Conservation (phyloP, 2,797 vertebrate genomes). For the Thripadectes ignobilis region DNA sequence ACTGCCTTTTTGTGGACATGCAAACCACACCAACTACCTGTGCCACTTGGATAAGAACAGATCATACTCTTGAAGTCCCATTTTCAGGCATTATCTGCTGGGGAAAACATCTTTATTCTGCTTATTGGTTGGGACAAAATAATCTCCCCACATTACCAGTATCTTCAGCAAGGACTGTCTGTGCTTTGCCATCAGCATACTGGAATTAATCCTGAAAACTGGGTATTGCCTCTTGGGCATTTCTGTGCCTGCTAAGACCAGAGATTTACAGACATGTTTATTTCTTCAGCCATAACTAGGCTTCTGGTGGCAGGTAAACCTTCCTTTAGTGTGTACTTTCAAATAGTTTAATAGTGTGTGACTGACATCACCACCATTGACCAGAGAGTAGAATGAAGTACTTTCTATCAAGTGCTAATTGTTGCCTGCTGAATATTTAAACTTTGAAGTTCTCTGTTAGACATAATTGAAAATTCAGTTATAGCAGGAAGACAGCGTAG, state of each 20-base stretch:
- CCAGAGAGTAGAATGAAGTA: background rate
- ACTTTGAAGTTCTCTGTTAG: background rate
- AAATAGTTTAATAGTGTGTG: background rate
- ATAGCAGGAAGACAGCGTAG: accelerated
- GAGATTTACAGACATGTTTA: background rate
- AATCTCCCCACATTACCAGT: accelerated
- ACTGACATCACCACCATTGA: background rate
- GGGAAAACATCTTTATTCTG: background rate
- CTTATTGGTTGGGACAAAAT: background rate
- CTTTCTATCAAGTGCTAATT: background rate
- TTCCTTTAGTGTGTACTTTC: background rate
- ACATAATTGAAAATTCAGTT: background rate
- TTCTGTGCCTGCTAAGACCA: background rate
- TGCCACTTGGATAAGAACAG: background rate
- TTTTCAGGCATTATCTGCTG: background rate
- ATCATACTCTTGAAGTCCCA: background rate
- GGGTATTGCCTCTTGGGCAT: background rate
- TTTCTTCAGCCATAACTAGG: background rate
- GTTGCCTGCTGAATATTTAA: background rate
- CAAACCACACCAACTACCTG: accelerated
- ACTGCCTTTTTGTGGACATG: background rate
- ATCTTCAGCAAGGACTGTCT: background rate
- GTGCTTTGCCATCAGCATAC: background rate
- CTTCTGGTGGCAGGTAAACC: background rate
- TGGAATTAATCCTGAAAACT: background rate